These are phyloP conservation scores for Myiothlypis coronata DNA, from an alignment of 2,797 vertebrate genomes.

Conservation along the genomic window DNA sequence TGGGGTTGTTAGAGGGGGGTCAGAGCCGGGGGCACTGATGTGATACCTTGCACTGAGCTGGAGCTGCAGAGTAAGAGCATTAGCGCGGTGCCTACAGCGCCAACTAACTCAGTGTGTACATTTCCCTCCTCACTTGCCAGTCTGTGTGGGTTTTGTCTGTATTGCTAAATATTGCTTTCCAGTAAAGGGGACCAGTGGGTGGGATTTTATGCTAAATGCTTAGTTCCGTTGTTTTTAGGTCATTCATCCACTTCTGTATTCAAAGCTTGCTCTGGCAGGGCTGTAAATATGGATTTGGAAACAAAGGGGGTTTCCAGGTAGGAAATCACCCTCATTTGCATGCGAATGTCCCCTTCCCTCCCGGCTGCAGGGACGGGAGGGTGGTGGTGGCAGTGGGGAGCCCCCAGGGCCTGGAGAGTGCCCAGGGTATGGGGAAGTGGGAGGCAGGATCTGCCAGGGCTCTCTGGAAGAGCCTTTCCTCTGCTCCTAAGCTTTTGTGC, in stretches of 20 bases:
- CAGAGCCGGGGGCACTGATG: rapidly evolving
- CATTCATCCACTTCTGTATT: slow-evolving; percentile 12
- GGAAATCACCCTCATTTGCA: slow-evolving; percentile 14
- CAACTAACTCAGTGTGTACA: rapidly evolving
- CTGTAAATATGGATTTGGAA: slow-evolving; percentile 5
- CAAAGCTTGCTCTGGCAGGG: background rate
- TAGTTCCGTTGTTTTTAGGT: background rate
- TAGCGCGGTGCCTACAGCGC: background rate
- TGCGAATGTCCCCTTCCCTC: background rate
- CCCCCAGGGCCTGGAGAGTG: background rate
- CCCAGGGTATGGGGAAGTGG: background rate
- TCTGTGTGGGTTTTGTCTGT: background rate
- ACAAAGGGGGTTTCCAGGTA: slow-evolving; percentile 22
- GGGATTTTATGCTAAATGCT: background rate
- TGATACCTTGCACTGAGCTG: background rate
- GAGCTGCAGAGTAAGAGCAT: background rate
- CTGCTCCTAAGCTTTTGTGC: background rate
- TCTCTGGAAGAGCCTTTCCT: background rate
- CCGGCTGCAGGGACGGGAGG: background rate
- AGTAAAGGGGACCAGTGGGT: background rate
- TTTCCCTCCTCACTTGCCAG: background rate
- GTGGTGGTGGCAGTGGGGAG: background rate
- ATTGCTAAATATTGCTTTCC: background rate
- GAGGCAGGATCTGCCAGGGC: background rate
- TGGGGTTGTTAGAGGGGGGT: background rate